These are phyloP conservation scores for Solenopsis fugax DNA, from an alignment of 1,140 invertebrate genomes.

Conservation along the genomic window DNA sequence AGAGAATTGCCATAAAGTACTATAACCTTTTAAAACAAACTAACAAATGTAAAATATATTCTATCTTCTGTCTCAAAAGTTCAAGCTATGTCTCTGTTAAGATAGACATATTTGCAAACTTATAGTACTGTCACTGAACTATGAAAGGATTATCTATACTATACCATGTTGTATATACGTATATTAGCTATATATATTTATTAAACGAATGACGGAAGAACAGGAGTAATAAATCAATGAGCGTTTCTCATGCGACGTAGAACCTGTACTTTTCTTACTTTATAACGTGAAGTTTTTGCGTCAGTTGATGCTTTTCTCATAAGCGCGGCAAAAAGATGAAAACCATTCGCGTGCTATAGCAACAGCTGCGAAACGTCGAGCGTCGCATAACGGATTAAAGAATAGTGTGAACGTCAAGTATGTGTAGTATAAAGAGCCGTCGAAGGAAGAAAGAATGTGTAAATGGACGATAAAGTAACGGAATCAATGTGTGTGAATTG, in stretches of 20 bases:
- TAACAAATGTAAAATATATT: not conserved
- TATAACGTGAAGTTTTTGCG: slow-evolving; percentile 46
- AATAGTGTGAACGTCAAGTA: slow-evolving; percentile 41
- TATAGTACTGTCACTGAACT: not conserved
- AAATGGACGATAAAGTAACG: slow-evolving; percentile 16
- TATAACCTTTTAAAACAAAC: not conserved
- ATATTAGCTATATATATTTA: slow-evolving; percentile 54
- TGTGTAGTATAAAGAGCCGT: slow-evolving; percentile 5
- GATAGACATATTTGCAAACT: not conserved
- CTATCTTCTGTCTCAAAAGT: not conserved
- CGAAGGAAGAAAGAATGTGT: slow-evolving; percentile 19
- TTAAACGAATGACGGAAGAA: slow-evolving; percentile 28
- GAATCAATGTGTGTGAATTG: slow-evolving; percentile 1
- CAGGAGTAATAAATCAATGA: slow-evolving; percentile 50
- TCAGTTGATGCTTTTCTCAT: slow-evolving; percentile 56
- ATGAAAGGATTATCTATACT: not conserved
- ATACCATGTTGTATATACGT: not conserved
- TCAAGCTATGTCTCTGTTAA: not conserved
- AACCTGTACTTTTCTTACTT: slow-evolving; percentile 43
- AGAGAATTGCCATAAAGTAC: not conserved
- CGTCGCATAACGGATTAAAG: slow-evolving; percentile 62
- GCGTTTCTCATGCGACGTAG: slow-evolving; percentile 25
- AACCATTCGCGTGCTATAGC: slow-evolving; percentile 54
- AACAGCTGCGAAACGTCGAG: slow-evolving; percentile 60
- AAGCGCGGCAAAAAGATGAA: slow-evolving; percentile 49